These are phyloP conservation scores for Neelides folsomi DNA, from an alignment of 2,888 invertebrate species.

Conservation along the genomic window DNA sequence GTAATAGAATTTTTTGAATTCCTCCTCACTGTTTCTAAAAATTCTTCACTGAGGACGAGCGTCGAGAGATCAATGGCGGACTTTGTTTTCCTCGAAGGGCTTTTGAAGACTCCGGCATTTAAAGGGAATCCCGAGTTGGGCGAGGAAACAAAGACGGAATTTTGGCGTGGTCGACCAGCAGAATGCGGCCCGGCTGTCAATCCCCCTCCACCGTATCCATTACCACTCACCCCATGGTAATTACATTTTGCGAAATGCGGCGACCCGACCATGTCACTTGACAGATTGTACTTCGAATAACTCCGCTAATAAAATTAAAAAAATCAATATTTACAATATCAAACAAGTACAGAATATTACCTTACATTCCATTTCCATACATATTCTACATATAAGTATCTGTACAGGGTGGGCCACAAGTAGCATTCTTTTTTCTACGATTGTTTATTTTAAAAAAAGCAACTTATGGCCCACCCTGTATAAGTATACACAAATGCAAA, in stretches of 20 bases:
- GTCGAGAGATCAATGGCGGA: conserved; percentile 74
- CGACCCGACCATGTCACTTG: conserved; percentile 23
- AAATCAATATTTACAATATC: conserved; percentile 1
- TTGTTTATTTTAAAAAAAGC: too few species aligned
- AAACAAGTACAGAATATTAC: neutral
- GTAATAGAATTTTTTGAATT: conserved; percentile 32
- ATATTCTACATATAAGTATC: too few species aligned
- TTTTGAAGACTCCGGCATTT: conserved; percentile 51
- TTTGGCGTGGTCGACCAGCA: conserved; percentile 51
- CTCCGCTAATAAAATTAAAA: conserved; percentile 43
- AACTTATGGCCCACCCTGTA: too few species aligned
- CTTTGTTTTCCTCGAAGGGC: conserved; percentile 61
- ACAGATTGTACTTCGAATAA: conserved; percentile 52
- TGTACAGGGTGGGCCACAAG: too few species aligned
- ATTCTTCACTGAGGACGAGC: conserved; percentile 45
- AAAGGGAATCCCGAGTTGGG: conserved; percentile 34
- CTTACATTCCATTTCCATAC: too few species aligned
- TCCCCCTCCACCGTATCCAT: conserved; percentile 2
- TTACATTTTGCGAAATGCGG: conserved; percentile 33
- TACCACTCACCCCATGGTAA: conserved; percentile 23
- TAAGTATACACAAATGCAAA: too few species aligned
- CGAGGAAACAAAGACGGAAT: conserved; percentile 72
- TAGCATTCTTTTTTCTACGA: too few species aligned
- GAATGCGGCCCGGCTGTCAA: neutral
- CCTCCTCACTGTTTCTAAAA: conserved; percentile 27